Conservation (phyloP, 2,888 invertebrate species). For the Stramonita haemastoma region DNA sequence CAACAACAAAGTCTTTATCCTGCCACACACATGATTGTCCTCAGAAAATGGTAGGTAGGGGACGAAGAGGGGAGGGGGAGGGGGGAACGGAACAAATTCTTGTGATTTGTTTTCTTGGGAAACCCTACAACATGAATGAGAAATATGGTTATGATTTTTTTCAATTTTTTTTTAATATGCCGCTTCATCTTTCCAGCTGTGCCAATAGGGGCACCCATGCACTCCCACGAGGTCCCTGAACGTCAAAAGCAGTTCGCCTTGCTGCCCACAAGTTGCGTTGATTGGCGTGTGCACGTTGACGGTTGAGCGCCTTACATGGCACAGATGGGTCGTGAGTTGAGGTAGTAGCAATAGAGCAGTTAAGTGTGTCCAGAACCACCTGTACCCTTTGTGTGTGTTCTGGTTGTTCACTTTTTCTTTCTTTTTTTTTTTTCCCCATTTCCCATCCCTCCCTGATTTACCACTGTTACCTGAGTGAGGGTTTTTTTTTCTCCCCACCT, state of each 20-base stretch:
- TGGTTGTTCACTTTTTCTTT: not conserved
- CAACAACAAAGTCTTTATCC: not conserved
- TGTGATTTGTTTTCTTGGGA: not conserved
- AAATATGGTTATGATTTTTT: not conserved
- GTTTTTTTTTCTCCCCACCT: not conserved
- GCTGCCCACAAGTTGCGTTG: constrained; percentile 33
- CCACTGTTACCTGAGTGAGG: not conserved
- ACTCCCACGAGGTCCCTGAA: constrained; percentile 29
- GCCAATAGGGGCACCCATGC: constrained; percentile 32
- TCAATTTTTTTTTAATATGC: constrained; percentile 1
- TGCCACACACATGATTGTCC: not conserved
- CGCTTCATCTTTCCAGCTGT: constrained; percentile 2
- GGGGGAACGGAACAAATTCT: not conserved
- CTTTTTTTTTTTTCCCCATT: not conserved
- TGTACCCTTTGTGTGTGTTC: not conserved
- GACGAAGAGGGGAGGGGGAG: not conserved
- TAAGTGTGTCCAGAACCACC: not conserved
- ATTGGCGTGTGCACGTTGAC: constrained; percentile 30
- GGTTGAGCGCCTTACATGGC: constrained; percentile 6
- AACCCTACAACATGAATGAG: constrained; percentile 3
- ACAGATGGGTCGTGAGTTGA: constrained; percentile 29
- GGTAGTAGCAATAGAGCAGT: constrained; percentile 34
- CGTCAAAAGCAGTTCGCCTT: constrained; percentile 31
- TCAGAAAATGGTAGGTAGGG: not conserved
- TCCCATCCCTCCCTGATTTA: constrained; percentile 3